Evolutionary conservation across 2,888 invertebrate species (phyloP).

Genomic region (Globia sparganii): DNA sequence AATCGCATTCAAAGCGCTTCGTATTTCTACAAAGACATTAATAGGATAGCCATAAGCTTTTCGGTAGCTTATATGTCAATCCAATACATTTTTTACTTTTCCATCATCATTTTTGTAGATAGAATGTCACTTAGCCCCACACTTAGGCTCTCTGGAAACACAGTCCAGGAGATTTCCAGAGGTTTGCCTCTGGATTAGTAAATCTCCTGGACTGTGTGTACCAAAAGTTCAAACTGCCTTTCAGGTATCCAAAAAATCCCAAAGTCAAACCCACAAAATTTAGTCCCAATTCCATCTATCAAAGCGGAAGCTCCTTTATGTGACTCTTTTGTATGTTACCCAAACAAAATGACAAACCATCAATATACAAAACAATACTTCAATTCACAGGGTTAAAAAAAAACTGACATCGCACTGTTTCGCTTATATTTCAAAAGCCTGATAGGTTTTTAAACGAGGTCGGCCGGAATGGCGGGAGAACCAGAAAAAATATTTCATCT

Average conservation of each 20-base stretch:
- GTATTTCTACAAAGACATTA: background rate
- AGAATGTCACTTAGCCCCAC: background rate
- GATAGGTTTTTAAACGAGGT: slow-evolving; percentile 69
- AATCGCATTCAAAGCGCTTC: background rate
- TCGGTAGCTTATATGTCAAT: background rate
- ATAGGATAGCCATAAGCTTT: too few species aligned
- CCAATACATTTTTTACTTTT: background rate
- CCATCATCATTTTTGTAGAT: background rate
- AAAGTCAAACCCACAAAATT: background rate
- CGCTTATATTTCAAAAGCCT: slow-evolving; percentile 64
- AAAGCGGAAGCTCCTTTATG: background rate
- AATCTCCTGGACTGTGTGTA: background rate
- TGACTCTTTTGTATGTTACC: background rate
- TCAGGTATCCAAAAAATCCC: background rate
- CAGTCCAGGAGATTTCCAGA: too few species aligned
- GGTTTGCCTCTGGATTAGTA: too few species aligned
- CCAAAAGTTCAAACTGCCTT: too few species aligned
- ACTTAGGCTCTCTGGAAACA: background rate
- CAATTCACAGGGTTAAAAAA: slow-evolving; percentile 37
- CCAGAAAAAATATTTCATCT: slow-evolving; percentile 62
- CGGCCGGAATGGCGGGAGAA: slow-evolving; percentile 56
- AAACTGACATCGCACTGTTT: slow-evolving; percentile 51
- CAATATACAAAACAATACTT: slow-evolving; percentile 57
- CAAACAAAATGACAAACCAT: slow-evolving; percentile 6
- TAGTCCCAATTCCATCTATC: background rate